phyloP scores from a whole-genome alignment of 2,888 invertebrate genomes.

The Nomada fucata region DNA sequence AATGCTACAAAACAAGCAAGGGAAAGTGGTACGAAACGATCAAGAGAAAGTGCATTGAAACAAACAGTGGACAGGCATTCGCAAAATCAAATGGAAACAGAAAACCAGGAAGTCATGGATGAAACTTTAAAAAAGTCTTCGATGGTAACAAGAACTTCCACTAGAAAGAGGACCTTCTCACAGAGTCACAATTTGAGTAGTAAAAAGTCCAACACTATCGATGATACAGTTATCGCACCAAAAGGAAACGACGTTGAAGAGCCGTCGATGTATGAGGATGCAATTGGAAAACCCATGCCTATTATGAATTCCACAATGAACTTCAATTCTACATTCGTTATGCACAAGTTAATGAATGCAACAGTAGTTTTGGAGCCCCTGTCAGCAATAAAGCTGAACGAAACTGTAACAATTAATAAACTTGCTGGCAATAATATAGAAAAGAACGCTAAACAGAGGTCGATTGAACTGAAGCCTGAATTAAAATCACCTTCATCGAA shows the following conservation, averaged over 20 bases:
- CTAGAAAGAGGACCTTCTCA: slow-evolving; percentile 50
- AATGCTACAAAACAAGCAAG: not conserved
- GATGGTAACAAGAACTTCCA: not conserved
- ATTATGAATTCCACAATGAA: slow-evolving; percentile 82
- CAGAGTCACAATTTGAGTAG: not conserved
- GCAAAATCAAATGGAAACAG: slow-evolving; percentile 17
- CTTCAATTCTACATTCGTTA: slow-evolving; percentile 65
- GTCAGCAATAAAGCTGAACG: slow-evolving; percentile 63
- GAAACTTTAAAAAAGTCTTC: not conserved
- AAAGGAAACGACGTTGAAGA: slow-evolving; percentile 73
- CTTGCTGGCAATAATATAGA: not conserved
- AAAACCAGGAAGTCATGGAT: not conserved
- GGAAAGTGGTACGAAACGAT: no score
- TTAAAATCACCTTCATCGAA: slow-evolving; percentile 21
- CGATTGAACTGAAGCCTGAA: not conserved
- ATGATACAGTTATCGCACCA: slow-evolving; percentile 63
- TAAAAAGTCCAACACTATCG: slow-evolving; percentile 40
- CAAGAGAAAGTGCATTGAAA: not conserved
- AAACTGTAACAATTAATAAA: slow-evolving; percentile 76
- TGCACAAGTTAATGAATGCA: slow-evolving; percentile 75
- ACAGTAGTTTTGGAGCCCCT: slow-evolving; percentile 78
- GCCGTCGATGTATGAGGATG: slow-evolving; percentile 81
- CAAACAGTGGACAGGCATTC: not conserved
- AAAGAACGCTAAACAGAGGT: not conserved
- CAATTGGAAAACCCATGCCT: slow-evolving; percentile 77